Evolutionary conservation across 30 jellyfish, hydroid and myxozoan species (phyloP).

Genomic region (Chrysaora quinquecirrha): DNA sequence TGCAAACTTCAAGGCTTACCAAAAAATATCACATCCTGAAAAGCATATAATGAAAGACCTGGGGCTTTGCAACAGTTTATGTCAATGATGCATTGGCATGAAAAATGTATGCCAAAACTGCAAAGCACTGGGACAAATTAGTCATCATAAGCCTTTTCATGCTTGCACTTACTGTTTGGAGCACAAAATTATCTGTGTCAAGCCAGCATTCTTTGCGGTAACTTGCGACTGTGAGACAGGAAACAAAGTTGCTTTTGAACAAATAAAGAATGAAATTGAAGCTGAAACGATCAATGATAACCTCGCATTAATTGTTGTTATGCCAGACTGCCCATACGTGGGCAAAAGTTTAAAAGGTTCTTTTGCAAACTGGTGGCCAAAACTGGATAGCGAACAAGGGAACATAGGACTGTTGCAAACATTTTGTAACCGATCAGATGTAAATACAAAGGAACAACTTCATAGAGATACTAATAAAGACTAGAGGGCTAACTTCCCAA

Average conservation of each 20-base stretch:
- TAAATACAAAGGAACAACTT: not conserved
- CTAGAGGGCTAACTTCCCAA: too few species aligned
- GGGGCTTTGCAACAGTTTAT: not conserved
- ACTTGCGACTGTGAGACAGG: constrained; percentile 9
- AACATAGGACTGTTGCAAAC: constrained; percentile 29
- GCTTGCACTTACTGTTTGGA: not conserved
- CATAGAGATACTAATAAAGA: too few species aligned
- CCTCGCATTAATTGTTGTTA: constrained; percentile 10
- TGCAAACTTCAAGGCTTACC: constrained; percentile 7
- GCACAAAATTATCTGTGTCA: not conserved
- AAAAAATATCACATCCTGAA: not conserved
- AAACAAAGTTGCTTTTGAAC: not conserved
- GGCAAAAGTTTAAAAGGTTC: constrained; percentile 10
- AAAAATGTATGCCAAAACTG: not conserved
- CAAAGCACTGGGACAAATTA: constrained; percentile 6
- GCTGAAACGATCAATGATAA: constrained; percentile 9
- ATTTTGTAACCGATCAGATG: constrained; percentile 41
- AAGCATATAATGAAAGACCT: not conserved
- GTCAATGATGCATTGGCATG: not conserved
- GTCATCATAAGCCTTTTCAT: not conserved
- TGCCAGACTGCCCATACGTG: constrained; percentile 47
- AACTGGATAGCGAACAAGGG: too few species aligned
- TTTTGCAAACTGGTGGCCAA: too few species aligned
- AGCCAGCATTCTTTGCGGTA: constrained; percentile 8
- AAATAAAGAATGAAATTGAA: constrained; percentile 8